Percentiles rank a stretch among this genome's conserved stretches.
Evolutionary conservation across 1,140 invertebrate genomes (phyloP).

Genomic region (Hormaphis cornu): DNA sequence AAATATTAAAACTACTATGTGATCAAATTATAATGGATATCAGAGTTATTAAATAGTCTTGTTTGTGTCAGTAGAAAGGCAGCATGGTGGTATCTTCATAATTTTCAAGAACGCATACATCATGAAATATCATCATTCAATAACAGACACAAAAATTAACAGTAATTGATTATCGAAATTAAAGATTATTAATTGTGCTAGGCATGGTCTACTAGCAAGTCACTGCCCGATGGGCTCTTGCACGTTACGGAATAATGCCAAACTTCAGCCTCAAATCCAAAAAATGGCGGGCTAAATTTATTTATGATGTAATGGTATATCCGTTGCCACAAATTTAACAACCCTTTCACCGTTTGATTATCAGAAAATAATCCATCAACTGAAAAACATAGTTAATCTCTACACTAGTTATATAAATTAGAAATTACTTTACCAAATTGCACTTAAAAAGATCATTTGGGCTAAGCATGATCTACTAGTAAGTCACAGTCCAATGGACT

Average conservation of each 20-base stretch:
- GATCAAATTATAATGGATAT: not conserved
- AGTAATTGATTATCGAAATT: not conserved
- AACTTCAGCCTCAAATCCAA: not conserved
- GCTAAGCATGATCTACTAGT: constrained; percentile 31
- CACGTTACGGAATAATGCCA: constrained; percentile 32
- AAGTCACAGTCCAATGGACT: constrained; percentile 28
- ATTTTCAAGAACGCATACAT: not conserved
- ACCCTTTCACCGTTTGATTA: not conserved
- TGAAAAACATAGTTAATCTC: too few species aligned
- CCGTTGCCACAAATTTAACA: not conserved
- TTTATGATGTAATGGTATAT: constrained; percentile 25
- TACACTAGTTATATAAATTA: too few species aligned
- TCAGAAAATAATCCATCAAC: not conserved
- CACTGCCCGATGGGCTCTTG: constrained; percentile 19
- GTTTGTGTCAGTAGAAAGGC: not conserved
- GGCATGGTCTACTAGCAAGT: constrained; percentile 33
- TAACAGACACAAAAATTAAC: too few species aligned
- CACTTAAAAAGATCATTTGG: too few species aligned
- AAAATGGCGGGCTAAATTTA: not conserved
- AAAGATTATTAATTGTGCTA: not conserved
- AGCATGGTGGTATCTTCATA: not conserved
- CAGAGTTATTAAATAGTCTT: not conserved
- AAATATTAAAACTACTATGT: not conserved
- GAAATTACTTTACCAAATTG: too few species aligned
- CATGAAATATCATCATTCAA: not conserved